Evolutionary conservation across 2,888 invertebrate species (phyloP).

Genomic region (Mesorhabditis spiculigera): DNA sequence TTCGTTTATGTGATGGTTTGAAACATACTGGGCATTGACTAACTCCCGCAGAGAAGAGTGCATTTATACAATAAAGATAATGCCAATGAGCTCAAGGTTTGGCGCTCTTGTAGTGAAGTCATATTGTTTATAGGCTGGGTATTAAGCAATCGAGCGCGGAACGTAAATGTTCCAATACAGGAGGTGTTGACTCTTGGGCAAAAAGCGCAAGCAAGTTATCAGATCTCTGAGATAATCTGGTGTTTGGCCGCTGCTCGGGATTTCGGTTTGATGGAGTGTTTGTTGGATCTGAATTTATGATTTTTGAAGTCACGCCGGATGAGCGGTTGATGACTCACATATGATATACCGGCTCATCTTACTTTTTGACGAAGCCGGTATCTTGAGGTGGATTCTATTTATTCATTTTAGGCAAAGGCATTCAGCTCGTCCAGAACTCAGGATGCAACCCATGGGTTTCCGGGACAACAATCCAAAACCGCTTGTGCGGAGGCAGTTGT

Average conservation of each 20-base stretch:
- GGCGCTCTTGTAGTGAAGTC: neutral
- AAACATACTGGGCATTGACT: neutral
- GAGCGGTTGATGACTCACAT: neutral
- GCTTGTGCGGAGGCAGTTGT: too few species aligned
- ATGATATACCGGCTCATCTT: too few species aligned
- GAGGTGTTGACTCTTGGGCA: neutral
- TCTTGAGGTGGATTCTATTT: neutral
- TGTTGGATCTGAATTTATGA: too few species aligned
- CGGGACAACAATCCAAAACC: too few species aligned
- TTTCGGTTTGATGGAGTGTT: too few species aligned
- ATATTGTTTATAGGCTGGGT: neutral
- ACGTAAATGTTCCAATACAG: neutral
- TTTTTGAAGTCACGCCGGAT: neutral
- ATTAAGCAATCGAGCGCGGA: neutral
- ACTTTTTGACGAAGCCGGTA: constrained; percentile 1
- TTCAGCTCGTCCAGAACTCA: too few species aligned
- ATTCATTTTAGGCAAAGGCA: too few species aligned
- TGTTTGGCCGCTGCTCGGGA: too few species aligned
- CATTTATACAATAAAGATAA: neutral
- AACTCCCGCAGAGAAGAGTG: neutral
- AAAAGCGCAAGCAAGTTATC: too few species aligned
- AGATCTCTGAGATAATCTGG: too few species aligned
- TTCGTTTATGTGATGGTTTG: neutral
- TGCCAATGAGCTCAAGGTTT: neutral
- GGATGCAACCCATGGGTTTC: too few species aligned